Evolutionary conservation across 2,888 invertebrate genomes (phyloP), one percentile per base, ranked within the genome.

Genomic region (Caenorhabditis angaria): DNA sequence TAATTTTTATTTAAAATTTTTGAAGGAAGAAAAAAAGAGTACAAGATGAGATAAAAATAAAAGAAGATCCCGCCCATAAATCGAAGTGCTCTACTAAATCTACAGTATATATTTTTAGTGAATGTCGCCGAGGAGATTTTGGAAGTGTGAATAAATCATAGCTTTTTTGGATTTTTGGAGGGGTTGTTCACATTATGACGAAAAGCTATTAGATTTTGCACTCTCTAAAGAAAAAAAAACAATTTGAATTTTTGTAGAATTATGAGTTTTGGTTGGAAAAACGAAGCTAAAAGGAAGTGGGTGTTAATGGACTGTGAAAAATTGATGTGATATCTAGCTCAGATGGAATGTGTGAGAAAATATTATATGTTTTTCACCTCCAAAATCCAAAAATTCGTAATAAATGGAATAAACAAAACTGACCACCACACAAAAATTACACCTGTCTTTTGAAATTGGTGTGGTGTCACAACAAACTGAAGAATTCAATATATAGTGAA

Each of bases 121-220:
- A 35, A 35, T 6, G 51, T 41, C 41, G 41, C 41, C 41, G 41
- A 41, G 41, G 41, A 41, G 41, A 41, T 41, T 41, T 18, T 3
- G 22, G 10, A 51, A 51, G 22, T 22, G 25, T 51, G 51, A 51
- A 51, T 51, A 51, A 51, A 51, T 51, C 51, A 51, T 51, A 51
- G 51, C 6, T 10, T 24, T 35, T 35, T 18, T 18, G 41, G 18
- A 14, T 18, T 41, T 12, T 41, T 6, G 41, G 41, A 41, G 18
- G n/a, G n/a, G n/a, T n/a, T n/a, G n/a, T n/a, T 41, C 41, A 41
- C 41, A 41, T 41, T 41, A 41, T 41, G 41, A 41, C 41, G 24
- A 51, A n/a, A n/a, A n/a, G n/a, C n/a, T n/a, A n/a, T n/a, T n/a
- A n/a, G n/a, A n/a, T n/a, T n/a, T n/a, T n/a, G n/a, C n/a, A n/a